Evolutionary conservation across 2,888 invertebrate genomes (phyloP), one percentile per base, ranked within the genome.

Genomic region (Pristionchus mayeri): DNA sequence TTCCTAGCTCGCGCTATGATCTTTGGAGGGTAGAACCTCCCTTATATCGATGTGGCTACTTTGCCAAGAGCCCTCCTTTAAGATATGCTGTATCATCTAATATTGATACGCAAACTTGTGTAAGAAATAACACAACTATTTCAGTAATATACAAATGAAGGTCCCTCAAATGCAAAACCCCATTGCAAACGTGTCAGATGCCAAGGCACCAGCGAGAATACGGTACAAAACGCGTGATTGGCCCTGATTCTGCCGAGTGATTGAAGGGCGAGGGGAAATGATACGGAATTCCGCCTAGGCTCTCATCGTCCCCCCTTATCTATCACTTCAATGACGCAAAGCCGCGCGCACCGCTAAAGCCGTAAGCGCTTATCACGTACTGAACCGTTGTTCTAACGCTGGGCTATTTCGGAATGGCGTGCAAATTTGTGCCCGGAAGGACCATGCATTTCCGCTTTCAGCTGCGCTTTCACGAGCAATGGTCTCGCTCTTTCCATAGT

Each of bases 211-310:
- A 18, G 37, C 21, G 37, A n/a, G 37, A 44, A 40, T 71, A 71
- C 71, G 21, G 71, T 71, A 71, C 21, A 44, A 71, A 71, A 16
- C 71, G 40, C 40, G 24, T 44, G 71, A 71, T 71, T 71, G 71
- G 71, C 40, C 24, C 18, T 2, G 71, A 24, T 40, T 21, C 13
- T 21, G 9, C 9, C 3, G 40, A 7, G 18, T 4, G 71, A 71
- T 71, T 71, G 71, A 40, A 40, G 30, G 71, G 71, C n/a, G 71
- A n/a, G 11, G 6, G n/a, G 40, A 9, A 40, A n/a, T 16, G 71
- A 2, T 34, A 40, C 11, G 44, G 71, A 71, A 9, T 40, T 71
- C 30, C 24, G 21, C 40, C 40, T 21, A 24, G n/a, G 40, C 40
- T 71, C 44, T 71, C 71, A 40, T 34, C n/a, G n/a, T n/a, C n/a